Evolutionary conservation across 2,797 vertebrate species (phyloP).

Genomic region (Eleutherodactylus coqui): DNA sequence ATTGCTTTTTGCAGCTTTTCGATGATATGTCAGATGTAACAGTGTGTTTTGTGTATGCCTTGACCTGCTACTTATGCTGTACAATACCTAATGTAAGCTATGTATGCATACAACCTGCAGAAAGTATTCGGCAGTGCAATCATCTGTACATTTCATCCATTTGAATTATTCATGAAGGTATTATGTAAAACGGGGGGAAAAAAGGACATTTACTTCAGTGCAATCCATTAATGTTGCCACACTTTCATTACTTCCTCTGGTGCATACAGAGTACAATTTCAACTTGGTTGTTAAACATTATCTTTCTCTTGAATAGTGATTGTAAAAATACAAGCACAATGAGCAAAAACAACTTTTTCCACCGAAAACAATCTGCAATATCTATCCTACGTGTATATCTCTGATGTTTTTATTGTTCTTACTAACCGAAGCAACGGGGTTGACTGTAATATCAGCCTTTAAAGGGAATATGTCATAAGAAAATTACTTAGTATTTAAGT

Average conservation of each 20-base stretch:
- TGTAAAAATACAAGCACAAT: constrained; percentile 47
- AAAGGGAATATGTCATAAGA: too few species aligned
- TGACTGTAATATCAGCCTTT: not conserved
- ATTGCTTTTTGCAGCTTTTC: constrained; percentile 19
- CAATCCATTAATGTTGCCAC: constrained; percentile 33
- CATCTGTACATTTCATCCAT: constrained; percentile 32
- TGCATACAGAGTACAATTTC: constrained; percentile 13
- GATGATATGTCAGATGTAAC: constrained; percentile 32
- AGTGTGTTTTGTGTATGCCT: constrained; percentile 40
- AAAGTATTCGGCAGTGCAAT: constrained; percentile 6
- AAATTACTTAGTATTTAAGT: too few species aligned
- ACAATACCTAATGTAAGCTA: constrained; percentile 20
- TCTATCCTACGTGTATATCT: not conserved
- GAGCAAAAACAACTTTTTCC: constrained; percentile 10
- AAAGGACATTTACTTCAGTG: constrained; percentile 17
- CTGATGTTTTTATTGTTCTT: not conserved
- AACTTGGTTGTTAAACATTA: constrained; percentile 36
- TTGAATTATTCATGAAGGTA: constrained; percentile 49
- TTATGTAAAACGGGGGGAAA: constrained; percentile 36
- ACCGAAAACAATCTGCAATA: constrained; percentile 18
- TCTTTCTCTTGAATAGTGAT: constrained; percentile 8
- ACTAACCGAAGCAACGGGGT: not conserved
- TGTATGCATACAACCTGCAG: constrained; percentile 4
- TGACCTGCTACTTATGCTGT: constrained; percentile 30
- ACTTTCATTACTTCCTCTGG: constrained; percentile 29